Base-by-base conservation (phyloP, 2,113 vertebrate genomes). In the Ctenomys sociabilis region DNA sequence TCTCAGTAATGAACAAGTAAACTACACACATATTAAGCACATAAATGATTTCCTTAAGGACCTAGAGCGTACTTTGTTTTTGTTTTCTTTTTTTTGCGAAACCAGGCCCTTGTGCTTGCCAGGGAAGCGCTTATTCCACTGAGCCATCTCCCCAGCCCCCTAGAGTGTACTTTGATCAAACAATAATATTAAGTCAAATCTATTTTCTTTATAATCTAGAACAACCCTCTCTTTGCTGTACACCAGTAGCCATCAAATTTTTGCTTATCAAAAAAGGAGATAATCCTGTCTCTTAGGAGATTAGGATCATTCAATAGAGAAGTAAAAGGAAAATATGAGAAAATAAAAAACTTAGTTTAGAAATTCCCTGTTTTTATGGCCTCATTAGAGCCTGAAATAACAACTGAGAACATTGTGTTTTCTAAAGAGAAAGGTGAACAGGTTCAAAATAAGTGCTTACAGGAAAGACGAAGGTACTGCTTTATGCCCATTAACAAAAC, bases 281-380 rank as follows among this genome's bases (percentile, higher is more conserved):
- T 12, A 77, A 45, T 49, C 73, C 2, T 49, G 89, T 68, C 24
- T 82, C 61, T 72, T n/a, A 45, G 57, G 35, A 85, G 21, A 86
- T 90, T 52, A 85, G n/a, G 1, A 64, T 40, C 21, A 64, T 81
- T 90, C 64, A 92, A 82, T 72, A 94, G 28, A 24, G 75, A 64
- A 86, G 35, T 94, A 81, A 93, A 87, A 95, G 40, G 84, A 86
- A 97, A 93, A 72, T 19, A 70, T 49, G 32, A 59, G 17, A 52
- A 94, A 96, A 83, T 37, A 35, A 90, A 96, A 95, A 26, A 26
- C 32, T 77, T 59, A 85, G 28, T 72, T 94, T 96, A 83, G 37
- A 66, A 70, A 86, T 22, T 68, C 37, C 12, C 16, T 26, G 4
- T 64, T 90, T 86, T 52, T 64, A 57, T n/a, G 88, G 30, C 17